These are phyloP conservation scores for Sphecodes monilicornis DNA, from an alignment of 2,888 invertebrate species.

Conservation along the genomic window DNA sequence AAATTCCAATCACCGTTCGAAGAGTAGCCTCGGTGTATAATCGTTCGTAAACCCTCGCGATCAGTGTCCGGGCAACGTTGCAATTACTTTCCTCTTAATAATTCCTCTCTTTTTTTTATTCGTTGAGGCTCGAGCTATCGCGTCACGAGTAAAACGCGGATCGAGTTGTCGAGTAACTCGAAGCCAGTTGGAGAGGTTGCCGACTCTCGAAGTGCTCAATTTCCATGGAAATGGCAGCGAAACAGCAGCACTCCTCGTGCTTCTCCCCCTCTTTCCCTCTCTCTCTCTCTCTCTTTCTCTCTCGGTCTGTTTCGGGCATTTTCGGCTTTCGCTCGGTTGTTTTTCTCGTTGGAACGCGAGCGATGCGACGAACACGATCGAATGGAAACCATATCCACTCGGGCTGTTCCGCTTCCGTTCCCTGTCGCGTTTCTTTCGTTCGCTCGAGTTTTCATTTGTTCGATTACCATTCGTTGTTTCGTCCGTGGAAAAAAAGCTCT, in stretches of 20 bases:
- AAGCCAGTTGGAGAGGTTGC: constrained; percentile 54
- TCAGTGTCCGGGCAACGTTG: background rate
- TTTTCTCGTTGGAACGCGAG: constrained; percentile 19
- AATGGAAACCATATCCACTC: constrained; percentile 46
- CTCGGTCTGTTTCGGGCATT: constrained; percentile 12
- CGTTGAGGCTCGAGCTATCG: constrained; percentile 19
- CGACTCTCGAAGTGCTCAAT: constrained; percentile 64
- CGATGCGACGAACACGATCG: constrained; percentile 49
- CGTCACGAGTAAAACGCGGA: constrained; percentile 49
- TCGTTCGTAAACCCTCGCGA: background rate
- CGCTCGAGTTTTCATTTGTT: constrained; percentile 62
- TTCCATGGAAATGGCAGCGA: constrained; percentile 69
- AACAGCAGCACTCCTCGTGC: constrained; percentile 47
- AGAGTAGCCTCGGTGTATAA: background rate
- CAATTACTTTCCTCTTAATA: constrained; percentile 6
- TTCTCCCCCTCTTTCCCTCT: background rate
- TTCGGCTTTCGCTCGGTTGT: constrained; percentile 2
- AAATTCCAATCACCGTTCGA: background rate
- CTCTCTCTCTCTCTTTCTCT: background rate
- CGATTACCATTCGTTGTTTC: constrained; percentile 64
- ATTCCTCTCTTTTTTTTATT: background rate
- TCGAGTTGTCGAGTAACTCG: constrained; percentile 65
- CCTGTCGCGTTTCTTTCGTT: constrained; percentile 38
- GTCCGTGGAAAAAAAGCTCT: constrained; percentile 35
- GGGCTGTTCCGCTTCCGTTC: constrained; percentile 24